Base-by-base conservation (phyloP, 2,113 vertebrate genomes). In the Holacanthus passer region DNA sequence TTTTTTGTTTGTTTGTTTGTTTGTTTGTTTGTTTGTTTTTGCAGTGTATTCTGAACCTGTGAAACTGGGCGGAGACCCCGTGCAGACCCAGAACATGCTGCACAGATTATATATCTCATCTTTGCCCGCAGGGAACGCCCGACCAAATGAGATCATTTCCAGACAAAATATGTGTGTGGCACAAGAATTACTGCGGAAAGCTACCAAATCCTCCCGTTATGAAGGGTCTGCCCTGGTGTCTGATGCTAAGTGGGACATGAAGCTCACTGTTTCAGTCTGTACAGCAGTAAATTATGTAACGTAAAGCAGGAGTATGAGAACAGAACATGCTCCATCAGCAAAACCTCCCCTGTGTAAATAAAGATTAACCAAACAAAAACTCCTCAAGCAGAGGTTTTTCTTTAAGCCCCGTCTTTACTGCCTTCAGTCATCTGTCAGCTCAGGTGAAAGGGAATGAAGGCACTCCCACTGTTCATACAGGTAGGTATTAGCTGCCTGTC, bases 401-500 rank as follows among this genome's bases (percentile, higher is more conserved):
- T 52, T 58, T 63, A 68, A 85, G 41, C 65, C 45, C 1, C 3
- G 32, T 66, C 75, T 76, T 56, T 10, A 50, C 73, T 1, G 22
- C 41, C 32, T 63, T 70, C 60, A 71, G n/a, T 19, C 73, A 35
- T 67, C 48, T 63, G 74, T 90, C 78, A 67, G 20, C 65, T 41
- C n/a, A 13, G 53, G 35, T 72, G 56, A 64, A 81, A 65, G 48
- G 63, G n/a, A 83, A 53, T 7, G n/a, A 45, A 47, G 67, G 8
- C 71, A 48, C 83, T 58, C 77, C 89, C 89, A 73, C 45, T 73
- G 52, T 83, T 76, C 73, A 76, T 17, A 85, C 74, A 73, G 73
- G 48, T 16, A 13, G 68, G 27, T 56, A 39, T 85, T 73, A 73
- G 43, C 55, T n/a, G 11, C 52, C 74, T 62, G 70, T 62, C 62